Conservation (phyloP, 2,888 invertebrate species). For the Heliconius sara region DNA sequence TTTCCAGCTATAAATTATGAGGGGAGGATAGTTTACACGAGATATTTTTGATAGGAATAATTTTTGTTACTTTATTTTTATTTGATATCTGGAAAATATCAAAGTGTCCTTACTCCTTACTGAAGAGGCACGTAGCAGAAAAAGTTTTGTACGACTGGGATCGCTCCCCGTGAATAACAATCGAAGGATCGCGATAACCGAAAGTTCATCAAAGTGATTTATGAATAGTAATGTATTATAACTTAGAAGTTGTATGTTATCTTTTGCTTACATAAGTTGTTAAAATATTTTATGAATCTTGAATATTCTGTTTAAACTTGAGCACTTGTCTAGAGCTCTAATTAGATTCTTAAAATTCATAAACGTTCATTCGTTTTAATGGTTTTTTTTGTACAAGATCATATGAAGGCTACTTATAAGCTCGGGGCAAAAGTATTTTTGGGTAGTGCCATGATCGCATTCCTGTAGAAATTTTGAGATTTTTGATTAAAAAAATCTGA, state of each 20-base stretch:
- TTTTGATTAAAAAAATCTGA: no score
- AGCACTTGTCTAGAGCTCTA: background rate
- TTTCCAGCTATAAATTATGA: conserved; percentile 51
- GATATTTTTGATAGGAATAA: conserved; percentile 45
- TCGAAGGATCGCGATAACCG: background rate
- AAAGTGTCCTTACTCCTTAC: conserved; percentile 26
- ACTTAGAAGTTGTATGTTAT: background rate
- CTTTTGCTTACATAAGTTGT: background rate
- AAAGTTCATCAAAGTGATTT: conserved; percentile 20
- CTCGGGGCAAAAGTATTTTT: no score
- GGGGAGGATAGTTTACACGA: conserved; percentile 49
- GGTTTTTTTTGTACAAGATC: no score
- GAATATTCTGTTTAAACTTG: background rate
- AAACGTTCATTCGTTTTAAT: background rate
- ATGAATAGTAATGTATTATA: background rate
- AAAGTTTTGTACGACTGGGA: conserved; percentile 10
- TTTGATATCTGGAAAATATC: conserved; percentile 39
- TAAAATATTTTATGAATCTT: background rate
- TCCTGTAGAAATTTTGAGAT: no score
- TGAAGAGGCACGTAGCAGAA: conserved; percentile 21
- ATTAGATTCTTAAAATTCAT: background rate
- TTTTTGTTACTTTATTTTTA: conserved; percentile 34
- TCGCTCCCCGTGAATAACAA: conserved; percentile 19
- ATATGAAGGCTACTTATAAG: no score
- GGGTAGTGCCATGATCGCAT: no score